Percentiles rank a stretch among this genome's conserved stretches.
These are phyloP conservation scores for Glaucidium brasilianum DNA, from an alignment of 2,113 vertebrate species.

Conservation along the genomic window DNA sequence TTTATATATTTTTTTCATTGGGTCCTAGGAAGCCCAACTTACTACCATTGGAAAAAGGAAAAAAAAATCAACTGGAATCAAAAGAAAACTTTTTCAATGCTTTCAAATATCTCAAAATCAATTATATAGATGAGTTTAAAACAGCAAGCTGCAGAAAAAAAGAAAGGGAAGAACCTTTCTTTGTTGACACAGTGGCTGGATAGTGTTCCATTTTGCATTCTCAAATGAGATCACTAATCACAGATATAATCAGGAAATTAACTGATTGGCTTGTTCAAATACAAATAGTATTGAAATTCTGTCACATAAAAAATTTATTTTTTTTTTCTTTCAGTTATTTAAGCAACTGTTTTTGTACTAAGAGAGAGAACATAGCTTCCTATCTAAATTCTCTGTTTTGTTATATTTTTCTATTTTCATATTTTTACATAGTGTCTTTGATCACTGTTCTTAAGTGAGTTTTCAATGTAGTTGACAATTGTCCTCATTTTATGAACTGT, in stretches of 20 bases:
- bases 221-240: background rate
- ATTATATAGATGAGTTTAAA: background rate
- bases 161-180: background rate
- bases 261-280: background rate
- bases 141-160: background rate
- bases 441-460: background rate
- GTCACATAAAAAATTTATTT: background rate
- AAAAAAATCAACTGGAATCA: background rate
- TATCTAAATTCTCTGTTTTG: background rate
- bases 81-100: background rate
- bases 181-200: background rate
- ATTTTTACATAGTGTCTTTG: background rate
- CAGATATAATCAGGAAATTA: background rate
- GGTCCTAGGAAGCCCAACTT: background rate
- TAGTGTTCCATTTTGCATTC: background rate
- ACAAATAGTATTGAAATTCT: background rate
- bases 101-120: background rate
- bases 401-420: background rate
- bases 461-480: background rate
- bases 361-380: background rate
- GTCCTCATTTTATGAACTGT: background rate
- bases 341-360: background rate
- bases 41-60: background rate
- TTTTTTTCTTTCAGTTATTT: background rate
- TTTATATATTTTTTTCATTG: background rate